Base-by-base conservation (phyloP, 2,888 invertebrate genomes). In the Scelioninae gen. 1 region DNA sequence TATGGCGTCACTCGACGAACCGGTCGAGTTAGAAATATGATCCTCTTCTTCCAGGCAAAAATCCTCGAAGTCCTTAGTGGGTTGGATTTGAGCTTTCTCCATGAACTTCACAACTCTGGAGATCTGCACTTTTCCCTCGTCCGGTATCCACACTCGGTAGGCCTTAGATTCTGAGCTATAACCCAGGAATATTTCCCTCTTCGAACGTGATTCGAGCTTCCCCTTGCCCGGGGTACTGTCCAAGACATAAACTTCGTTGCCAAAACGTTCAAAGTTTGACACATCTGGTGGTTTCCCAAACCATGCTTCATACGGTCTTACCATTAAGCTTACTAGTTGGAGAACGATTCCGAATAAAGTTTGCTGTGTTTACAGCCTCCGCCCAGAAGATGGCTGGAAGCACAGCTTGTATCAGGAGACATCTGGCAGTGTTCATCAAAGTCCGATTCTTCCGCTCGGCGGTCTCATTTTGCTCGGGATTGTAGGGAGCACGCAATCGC, bases 391-490 rank as follows among this genome's bases (percentile, higher is more conserved):
- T 8, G 7, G 29, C 0, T 16, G 69, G 69, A 5, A 69, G 45
- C 5, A 38, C 56, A 2, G 78, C 62, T 34, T 71, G 34, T 0
- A 78, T 62, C 13, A 78, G 9, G 0, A 78, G 49, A 16, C 78
- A 78, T 23, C 60, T 69, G 0, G 69, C 63, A 5, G 15, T 45
- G 11, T 77, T 55, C 69, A 77, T 63, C 16, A 69, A 55, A 4
- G 77, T 77, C 13, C 69, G 23, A 15, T 78, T 78, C 1, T 55
- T 53, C 15, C 63, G 13, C 16, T 78, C 78, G 9, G 69, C 60
- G 9, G 69, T 63, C 2, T 69, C 69, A 31, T 78, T 78, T 9
- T 78, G 69, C 38, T 38, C 38, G 10, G 80, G 63, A 31, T 62
- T 80, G 38, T 80, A 45, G 0, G 68, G 66, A 6, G 31, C 74